Evolutionary conservation across 2,113 vertebrate genomes (phyloP).

Genomic region (Saiga tatarica): DNA sequence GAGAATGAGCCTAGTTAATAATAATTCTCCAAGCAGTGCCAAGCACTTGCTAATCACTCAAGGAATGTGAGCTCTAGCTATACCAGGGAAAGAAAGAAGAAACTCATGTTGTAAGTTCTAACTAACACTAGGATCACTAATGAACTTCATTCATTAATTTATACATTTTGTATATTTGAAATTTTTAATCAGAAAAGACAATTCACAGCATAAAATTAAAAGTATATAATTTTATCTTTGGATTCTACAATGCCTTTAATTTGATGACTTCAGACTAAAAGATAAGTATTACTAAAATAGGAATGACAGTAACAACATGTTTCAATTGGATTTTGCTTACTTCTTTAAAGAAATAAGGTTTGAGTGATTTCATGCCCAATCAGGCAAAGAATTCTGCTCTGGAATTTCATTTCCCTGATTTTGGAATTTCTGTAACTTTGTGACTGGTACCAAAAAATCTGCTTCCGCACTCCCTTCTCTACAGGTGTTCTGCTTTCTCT

Average conservation of each 20-base stretch:
- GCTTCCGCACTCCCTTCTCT: neutral
- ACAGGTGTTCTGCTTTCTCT: neutral
- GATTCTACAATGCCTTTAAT: slow-evolving; percentile 4
- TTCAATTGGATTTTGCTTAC: neutral
- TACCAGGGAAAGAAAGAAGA: neutral
- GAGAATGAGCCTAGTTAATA: neutral
- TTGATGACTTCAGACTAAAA: neutral
- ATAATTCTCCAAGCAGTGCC: neutral
- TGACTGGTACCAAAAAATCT: neutral
- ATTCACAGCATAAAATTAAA: neutral
- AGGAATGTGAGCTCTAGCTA: neutral
- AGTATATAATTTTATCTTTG: neutral
- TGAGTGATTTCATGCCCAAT: neutral
- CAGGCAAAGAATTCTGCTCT: neutral
- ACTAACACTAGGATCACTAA: neutral
- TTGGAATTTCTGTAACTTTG: neutral
- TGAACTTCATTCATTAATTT: neutral
- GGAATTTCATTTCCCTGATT: slow-evolving; percentile 8
- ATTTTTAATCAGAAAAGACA: neutral
- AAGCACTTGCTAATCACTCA: neutral
- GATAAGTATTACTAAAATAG: neutral
- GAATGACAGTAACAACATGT: neutral
- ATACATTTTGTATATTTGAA: neutral
- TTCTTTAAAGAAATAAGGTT: slow-evolving; percentile 10
- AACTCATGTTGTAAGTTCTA: neutral